phyloP scores from a whole-genome alignment of 1,140 invertebrate species.

The Phenacoccus solenopsis region DNA sequence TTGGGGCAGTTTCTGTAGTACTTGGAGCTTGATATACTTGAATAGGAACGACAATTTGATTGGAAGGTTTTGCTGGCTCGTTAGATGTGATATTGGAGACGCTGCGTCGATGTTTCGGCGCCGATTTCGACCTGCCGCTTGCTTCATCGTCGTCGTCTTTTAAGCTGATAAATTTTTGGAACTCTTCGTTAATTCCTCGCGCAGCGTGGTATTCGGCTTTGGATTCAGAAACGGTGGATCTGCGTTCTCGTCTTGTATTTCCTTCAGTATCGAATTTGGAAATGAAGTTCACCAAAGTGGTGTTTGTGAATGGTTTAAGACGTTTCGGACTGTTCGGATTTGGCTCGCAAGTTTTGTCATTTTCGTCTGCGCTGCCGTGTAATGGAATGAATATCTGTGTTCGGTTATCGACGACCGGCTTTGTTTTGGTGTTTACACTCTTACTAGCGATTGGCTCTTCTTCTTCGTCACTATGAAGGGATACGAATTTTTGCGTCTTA shows the following conservation, averaged over 20 bases:
- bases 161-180: constrained; percentile 22
- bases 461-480: constrained; percentile 23
- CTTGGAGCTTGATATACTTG: not conserved
- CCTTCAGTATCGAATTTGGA: not conserved
- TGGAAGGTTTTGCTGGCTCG: not conserved
- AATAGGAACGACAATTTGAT: not conserved
- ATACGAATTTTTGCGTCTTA: constrained; percentile 23
- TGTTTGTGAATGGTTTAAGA: constrained; percentile 25
- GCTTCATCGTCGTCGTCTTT: constrained; percentile 21
- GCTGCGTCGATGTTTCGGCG: constrained; percentile 20
- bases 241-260: not conserved
- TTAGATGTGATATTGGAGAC: not conserved
- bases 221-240: not conserved
- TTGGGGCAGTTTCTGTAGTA: no score
- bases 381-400: constrained; percentile 25
- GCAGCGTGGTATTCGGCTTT: not conserved
- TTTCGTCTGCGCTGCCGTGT: constrained; percentile 19
- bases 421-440: constrained; percentile 11
- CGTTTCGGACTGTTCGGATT: constrained; percentile 22
- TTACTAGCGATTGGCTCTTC: constrained; percentile 17
- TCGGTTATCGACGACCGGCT: constrained; percentile 18
- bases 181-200: constrained; percentile 19
- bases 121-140: constrained; percentile 1
- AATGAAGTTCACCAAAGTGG: constrained; percentile 24
- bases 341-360: not conserved